Percentiles rank a stretch among this genome's conserved stretches.
Evolutionary conservation across 2,888 invertebrate genomes (phyloP).

Genomic region (Leptinotarsa rubiginosa): DNA sequence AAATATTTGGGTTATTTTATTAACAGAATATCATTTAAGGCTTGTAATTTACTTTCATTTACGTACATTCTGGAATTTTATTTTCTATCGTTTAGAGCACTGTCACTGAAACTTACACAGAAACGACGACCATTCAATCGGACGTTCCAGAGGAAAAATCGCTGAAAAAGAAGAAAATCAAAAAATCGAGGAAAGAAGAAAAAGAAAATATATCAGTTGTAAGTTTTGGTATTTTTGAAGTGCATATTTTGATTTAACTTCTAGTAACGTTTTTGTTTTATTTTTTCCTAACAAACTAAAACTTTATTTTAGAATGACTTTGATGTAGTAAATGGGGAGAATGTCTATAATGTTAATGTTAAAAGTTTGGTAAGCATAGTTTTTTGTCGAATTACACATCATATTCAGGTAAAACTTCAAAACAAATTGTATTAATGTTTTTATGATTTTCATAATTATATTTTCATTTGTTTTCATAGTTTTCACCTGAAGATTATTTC

Average conservation of each 20-base stretch:
- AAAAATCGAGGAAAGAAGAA: constrained; percentile 75
- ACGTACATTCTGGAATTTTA: constrained; percentile 40
- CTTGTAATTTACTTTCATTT: constrained; percentile 16
- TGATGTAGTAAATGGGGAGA: constrained; percentile 61
- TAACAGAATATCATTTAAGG: not conserved
- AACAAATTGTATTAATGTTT: constrained; percentile 4
- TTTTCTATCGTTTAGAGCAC: constrained; percentile 61
- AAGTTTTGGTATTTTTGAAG: constrained; percentile 61
- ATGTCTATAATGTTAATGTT: constrained; percentile 73
- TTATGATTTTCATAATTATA: too few relatives aligned
- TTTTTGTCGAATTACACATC: constrained; percentile 37
- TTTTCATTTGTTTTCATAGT: not conserved
- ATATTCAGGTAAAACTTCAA: constrained; percentile 36
- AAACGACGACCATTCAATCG: constrained; percentile 60
- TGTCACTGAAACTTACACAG: constrained; percentile 61
- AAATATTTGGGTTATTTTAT: not conserved
- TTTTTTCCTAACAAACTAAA: constrained; percentile 56
- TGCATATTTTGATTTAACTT: constrained; percentile 30
- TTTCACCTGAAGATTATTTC: constrained; percentile 1
- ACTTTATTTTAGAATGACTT: constrained; percentile 63
- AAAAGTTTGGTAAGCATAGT: constrained; percentile 73
- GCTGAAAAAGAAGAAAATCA: constrained; percentile 71
- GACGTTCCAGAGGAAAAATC: constrained; percentile 57
- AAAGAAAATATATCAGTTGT: constrained; percentile 79
- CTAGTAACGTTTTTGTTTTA: constrained; percentile 46